phyloP scores from a whole-genome alignment of 2,797 vertebrate genomes.

The Ataeniobius toweri region DNA sequence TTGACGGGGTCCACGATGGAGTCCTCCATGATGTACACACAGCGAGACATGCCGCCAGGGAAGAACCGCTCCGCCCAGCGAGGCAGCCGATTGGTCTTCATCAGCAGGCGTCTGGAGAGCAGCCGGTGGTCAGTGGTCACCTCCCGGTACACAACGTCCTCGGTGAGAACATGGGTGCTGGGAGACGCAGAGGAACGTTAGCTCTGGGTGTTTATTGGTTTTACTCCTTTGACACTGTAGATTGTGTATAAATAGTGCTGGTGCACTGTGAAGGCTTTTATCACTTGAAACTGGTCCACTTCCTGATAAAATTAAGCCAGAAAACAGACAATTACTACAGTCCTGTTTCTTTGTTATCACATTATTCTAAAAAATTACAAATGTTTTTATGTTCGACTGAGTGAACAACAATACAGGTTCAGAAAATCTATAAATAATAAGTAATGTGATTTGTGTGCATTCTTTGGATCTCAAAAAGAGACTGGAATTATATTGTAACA shows the following conservation, averaged over 20 bases:
- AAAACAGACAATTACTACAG: not conserved
- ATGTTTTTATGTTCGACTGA: not conserved
- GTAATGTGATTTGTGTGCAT: not conserved
- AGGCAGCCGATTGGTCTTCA: slow-evolving; percentile 94
- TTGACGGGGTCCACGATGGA: slow-evolving; percentile 90
- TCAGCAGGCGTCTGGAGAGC: slow-evolving; percentile 80
- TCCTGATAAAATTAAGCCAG: not conserved
- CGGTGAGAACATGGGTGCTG: slow-evolving; percentile 84
- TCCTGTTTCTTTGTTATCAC: slow-evolving; percentile 5
- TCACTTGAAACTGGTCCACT: not conserved
- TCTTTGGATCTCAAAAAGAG: not conserved
- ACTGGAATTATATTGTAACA: too few species aligned
- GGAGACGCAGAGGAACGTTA: slow-evolving; percentile 3
- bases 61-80: slow-evolving; percentile 93
- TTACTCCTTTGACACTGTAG: not conserved
- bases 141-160: slow-evolving; percentile 83
- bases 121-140: slow-evolving; percentile 80
- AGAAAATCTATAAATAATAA: not conserved
- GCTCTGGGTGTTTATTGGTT: not conserved
- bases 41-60: slow-evolving; percentile 89
- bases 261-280: not conserved
- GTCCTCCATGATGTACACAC: slow-evolving; percentile 94
- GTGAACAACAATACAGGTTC: too few species aligned
- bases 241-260: not conserved
- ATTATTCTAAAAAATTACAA: slow-evolving; percentile 1